phyloP scores from a whole-genome alignment of 2,888 invertebrate species.

The Ormyrus labotus region DNA sequence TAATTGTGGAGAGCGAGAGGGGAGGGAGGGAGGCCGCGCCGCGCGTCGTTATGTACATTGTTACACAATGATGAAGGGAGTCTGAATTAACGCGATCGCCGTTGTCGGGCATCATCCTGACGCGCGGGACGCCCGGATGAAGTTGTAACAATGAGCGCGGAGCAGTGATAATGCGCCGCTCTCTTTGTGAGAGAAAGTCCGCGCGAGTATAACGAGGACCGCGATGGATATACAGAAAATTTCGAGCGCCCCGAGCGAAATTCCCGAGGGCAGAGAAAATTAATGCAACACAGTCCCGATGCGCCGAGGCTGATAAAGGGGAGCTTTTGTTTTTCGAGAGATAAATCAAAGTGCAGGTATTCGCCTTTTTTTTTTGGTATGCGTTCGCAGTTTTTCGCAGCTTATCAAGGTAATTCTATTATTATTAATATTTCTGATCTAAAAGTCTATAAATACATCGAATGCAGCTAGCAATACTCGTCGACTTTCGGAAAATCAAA shows the following conservation, averaged over 20 bases:
- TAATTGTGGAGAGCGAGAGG: constrained; percentile 28
- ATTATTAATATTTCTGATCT: too few relatives aligned
- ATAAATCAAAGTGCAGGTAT: too few relatives aligned
- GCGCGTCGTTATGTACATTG: constrained; percentile 48
- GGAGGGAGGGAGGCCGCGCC: neutral
- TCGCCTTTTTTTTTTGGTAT: too few relatives aligned
- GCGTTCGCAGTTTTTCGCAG: too few relatives aligned
- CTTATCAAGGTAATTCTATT: too few relatives aligned
- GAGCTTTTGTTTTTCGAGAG: too few relatives aligned
- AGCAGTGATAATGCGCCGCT: constrained; percentile 64
- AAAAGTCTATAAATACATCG: too few relatives aligned
- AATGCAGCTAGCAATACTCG: too few relatives aligned
- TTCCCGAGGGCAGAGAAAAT: constrained; percentile 20
- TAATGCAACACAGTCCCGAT: constrained; percentile 5
- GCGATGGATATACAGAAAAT: constrained; percentile 43
- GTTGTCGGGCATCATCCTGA: constrained; percentile 40
- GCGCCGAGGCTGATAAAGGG: too few relatives aligned
- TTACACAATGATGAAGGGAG: constrained; percentile 46
- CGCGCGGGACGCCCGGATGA: constrained; percentile 32
- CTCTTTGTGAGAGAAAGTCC: constrained; percentile 32
- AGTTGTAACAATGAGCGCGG: constrained; percentile 65
- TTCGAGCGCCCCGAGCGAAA: constrained; percentile 41
- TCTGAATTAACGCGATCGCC: constrained; percentile 23
- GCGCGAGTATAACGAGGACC: neutral
- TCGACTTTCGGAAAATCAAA: neutral